A percentile compares a stretch with the other conserved stretches of the same genome.
phyloP scores from a whole-genome alignment of 1,140 invertebrate genomes.

The Pseudobourletiella spinata region DNA sequence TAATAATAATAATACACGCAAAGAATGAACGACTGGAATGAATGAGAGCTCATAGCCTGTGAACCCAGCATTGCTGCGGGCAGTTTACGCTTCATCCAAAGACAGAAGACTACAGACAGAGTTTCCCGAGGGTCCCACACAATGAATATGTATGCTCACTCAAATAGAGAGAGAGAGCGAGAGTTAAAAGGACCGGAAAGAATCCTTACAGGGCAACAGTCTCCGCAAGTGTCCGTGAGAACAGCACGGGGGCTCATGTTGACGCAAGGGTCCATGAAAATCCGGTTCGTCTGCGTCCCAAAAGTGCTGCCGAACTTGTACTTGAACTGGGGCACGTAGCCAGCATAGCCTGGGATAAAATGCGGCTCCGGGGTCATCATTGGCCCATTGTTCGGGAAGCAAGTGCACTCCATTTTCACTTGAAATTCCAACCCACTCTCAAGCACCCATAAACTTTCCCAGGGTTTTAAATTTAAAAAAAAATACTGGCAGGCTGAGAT shows the following conservation, averaged over 20 bases:
- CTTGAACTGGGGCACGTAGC: constrained; percentile 60
- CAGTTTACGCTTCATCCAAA: too few relatives aligned
- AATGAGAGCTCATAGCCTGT: too few relatives aligned
- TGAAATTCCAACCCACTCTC: too few relatives aligned
- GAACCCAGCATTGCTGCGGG: too few relatives aligned
- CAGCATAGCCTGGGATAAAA: constrained; percentile 47
- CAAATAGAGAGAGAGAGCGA: neutral
- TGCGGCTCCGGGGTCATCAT: constrained; percentile 31
- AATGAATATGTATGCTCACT: too few relatives aligned
- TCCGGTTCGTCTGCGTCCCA: constrained; percentile 57
- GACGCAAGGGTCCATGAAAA: constrained; percentile 58
- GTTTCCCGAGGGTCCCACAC: too few relatives aligned
- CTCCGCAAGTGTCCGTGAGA: constrained; percentile 51
- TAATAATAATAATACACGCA: too few relatives aligned
- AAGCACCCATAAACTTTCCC: too few relatives aligned
- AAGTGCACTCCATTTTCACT: constrained; percentile 20
- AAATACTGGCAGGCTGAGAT: too few relatives aligned
- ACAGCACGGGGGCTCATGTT: constrained; percentile 57
- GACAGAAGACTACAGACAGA: too few relatives aligned
- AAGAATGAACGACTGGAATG: too few relatives aligned
- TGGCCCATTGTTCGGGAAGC: constrained; percentile 32
- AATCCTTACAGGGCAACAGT: constrained; percentile 41
- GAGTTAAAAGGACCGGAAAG: constrained; percentile 8
- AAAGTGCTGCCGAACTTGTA: constrained; percentile 60
- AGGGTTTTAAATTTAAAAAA: too few relatives aligned